A percentile compares a stretch with the other conserved stretches of the same genome.
phyloP scores from a whole-genome alignment of 1,140 invertebrate genomes.

The Steinernema khuongi region DNA sequence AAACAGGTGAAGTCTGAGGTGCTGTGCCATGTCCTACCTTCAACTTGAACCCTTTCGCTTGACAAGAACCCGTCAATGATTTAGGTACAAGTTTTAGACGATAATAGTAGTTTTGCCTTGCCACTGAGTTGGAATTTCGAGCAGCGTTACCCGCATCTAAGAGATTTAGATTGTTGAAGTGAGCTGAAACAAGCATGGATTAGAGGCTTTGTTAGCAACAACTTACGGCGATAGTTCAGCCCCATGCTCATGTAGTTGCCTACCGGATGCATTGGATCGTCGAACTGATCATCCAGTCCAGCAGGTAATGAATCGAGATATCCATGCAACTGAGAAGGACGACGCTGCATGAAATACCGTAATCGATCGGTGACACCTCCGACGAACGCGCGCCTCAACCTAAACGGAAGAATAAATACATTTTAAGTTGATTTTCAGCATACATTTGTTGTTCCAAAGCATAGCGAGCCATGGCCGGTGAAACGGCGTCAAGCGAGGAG shows the following conservation, averaged over 20 bases:
- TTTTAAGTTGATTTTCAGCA: no score
- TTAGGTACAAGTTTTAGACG: slow-evolving; percentile 44
- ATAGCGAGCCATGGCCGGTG: not conserved
- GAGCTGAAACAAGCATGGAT: not conserved
- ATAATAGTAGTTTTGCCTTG: slow-evolving; percentile 50
- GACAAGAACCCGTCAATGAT: slow-evolving; percentile 25
- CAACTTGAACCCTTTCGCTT: slow-evolving; percentile 29
- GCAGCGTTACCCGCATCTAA: slow-evolving; percentile 14
- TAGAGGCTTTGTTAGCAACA: not conserved
- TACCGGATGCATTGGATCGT: not conserved
- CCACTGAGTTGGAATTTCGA: slow-evolving; percentile 22
- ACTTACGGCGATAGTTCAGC: slow-evolving; percentile 1
- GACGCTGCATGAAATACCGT: not conserved
- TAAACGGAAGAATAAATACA: no score
- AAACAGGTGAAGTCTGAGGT: slow-evolving; percentile 33
- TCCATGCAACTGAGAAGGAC: not conserved
- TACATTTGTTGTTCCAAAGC: slow-evolving; percentile 2
- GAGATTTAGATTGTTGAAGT: slow-evolving; percentile 20
- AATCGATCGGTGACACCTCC: not conserved
- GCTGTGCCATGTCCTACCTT: not conserved
- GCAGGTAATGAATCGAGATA: not conserved
- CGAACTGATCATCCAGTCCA: not conserved
- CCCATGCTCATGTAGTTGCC: not conserved
- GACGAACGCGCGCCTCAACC: not conserved
- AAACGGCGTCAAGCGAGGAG: not conserved